Percentiles rank a stretch among this genome's conserved stretches.
phyloP scores from a whole-genome alignment of 1,140 invertebrate genomes.

The Papilio glaucus region DNA sequence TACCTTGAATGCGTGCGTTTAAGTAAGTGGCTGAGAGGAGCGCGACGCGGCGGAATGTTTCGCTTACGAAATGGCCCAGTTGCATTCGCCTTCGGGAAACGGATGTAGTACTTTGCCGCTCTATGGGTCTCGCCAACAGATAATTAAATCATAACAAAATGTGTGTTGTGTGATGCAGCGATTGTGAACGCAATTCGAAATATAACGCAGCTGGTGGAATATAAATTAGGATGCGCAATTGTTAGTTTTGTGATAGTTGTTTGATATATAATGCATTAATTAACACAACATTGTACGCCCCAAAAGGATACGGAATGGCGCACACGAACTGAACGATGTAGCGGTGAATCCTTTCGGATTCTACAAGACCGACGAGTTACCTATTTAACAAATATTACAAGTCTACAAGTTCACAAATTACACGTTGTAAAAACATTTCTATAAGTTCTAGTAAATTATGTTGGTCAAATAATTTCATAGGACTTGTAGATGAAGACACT shows the following conservation, averaged over 20 bases:
- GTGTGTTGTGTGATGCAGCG: slow-evolving; percentile 40
- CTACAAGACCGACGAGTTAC: too few species aligned
- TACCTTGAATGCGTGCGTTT: slow-evolving; percentile 1
- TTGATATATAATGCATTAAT: background rate
- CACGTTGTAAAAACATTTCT: too few species aligned
- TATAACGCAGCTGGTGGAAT: slow-evolving; percentile 41
- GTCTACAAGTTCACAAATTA: too few species aligned
- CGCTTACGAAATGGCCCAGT: slow-evolving; percentile 33
- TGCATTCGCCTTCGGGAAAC: slow-evolving; percentile 54
- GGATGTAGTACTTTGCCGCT: slow-evolving; percentile 47
- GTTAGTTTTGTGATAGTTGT: slow-evolving; percentile 23
- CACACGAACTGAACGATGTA: background rate
- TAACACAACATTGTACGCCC: background rate
- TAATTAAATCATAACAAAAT: slow-evolving; percentile 53
- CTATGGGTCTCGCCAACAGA: slow-evolving; percentile 41
- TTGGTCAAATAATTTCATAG: too few species aligned
- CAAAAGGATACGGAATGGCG: background rate
- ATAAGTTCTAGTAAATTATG: too few species aligned
- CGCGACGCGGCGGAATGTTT: slow-evolving; percentile 30
- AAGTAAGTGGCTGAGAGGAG: slow-evolving; percentile 22
- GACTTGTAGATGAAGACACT: too few species aligned
- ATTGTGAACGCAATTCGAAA: slow-evolving; percentile 47
- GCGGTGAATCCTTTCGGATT: too few species aligned
- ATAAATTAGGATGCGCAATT: slow-evolving; percentile 37
- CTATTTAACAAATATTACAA: too few species aligned